A percentile compares a stretch with the other conserved stretches of the same genome.
phyloP scores from a whole-genome alignment of 2,113 vertebrate species.

The Perognathus longimembris region DNA sequence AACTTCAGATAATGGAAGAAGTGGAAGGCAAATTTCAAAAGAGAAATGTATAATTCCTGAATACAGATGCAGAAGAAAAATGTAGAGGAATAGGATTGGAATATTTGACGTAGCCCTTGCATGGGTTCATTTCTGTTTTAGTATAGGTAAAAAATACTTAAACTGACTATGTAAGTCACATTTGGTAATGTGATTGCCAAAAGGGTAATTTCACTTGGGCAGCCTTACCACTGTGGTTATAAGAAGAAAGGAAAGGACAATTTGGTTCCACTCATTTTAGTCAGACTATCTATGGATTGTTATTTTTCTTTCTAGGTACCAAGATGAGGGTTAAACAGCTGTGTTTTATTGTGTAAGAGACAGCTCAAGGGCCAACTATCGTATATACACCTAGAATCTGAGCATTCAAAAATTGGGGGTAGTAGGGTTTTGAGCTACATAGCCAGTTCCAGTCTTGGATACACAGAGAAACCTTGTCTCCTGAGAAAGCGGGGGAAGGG shows the following conservation, averaged over 20 bases:
- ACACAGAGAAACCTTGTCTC: no score
- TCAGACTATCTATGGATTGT: background rate
- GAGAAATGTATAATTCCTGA: background rate
- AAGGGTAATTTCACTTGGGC: background rate
- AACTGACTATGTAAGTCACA: background rate
- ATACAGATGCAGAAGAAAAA: background rate
- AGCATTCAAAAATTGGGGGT: no score
- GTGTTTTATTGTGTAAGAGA: slow-evolving; percentile 25
- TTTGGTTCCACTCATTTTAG: slow-evolving; percentile 42
- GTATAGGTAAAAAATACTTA: background rate
- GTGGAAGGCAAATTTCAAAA: background rate
- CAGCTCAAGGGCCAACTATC: background rate
- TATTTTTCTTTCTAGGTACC: slow-evolving; percentile 36
- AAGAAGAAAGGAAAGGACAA: slow-evolving; percentile 34
- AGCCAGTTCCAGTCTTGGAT: no score
- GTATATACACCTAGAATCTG: no score
- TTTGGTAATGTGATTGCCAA: background rate
- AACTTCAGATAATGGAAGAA: background rate
- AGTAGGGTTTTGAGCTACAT: no score
- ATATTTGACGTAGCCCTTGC: background rate
- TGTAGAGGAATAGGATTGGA: background rate
- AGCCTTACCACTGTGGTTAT: background rate
- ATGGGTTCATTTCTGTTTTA: slow-evolving; percentile 13
- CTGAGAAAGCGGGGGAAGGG: no score
- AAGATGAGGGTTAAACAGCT: background rate